phyloP scores from a whole-genome alignment of 2,113 vertebrate species.

The Phylloscopus whistleri region DNA sequence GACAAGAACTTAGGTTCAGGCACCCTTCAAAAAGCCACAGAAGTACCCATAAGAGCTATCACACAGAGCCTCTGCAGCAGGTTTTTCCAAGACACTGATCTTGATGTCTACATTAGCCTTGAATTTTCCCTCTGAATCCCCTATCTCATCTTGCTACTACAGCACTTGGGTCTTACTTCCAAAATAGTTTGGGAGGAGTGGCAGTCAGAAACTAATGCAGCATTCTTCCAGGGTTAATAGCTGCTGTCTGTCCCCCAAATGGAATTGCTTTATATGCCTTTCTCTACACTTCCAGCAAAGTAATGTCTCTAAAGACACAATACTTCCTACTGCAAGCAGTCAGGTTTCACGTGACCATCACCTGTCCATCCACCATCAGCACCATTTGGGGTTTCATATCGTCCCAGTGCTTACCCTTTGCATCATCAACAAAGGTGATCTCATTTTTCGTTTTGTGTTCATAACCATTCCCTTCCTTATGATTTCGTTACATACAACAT shows the following conservation, averaged over 20 bases:
- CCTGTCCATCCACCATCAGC: not conserved
- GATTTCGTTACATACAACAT: not conserved
- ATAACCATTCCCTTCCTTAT: not conserved
- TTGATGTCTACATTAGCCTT: not conserved
- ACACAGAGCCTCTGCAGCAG: not conserved
- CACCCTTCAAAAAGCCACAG: not conserved
- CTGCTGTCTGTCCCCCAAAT: not conserved
- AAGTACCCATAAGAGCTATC: not conserved
- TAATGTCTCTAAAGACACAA: not conserved
- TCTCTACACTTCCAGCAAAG: not conserved
- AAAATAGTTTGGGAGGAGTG: not conserved
- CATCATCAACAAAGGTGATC: not conserved
- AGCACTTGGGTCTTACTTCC: not conserved
- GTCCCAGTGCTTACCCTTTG: not conserved
- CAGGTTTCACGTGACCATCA: not conserved
- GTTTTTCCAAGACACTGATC: not conserved
- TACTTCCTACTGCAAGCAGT: not conserved
- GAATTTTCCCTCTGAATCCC: not conserved
- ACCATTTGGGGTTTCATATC: not conserved
- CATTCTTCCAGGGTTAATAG: not conserved
- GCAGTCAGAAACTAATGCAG: not conserved
- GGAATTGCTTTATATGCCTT: not conserved
- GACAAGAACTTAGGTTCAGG: not conserved
- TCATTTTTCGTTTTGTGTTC: not conserved
- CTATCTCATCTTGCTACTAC: not conserved